Base-by-base conservation (phyloP, 2,797 vertebrate genomes). In the Zenarchopterus dispar region DNA sequence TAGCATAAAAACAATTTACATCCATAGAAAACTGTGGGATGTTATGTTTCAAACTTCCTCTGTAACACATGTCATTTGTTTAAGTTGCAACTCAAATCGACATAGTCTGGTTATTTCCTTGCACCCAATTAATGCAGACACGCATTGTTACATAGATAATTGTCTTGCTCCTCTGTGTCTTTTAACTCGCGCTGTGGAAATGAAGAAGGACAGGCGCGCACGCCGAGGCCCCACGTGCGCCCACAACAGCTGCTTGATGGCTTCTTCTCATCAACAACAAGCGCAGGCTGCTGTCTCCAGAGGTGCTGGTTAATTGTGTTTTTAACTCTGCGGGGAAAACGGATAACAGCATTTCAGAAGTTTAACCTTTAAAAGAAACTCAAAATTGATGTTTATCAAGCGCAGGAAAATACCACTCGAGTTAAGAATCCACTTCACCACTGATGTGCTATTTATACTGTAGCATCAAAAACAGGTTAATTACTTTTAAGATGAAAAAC, bases 101-200 rank as follows among this genome's bases (percentile, higher is more conserved):
- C 78, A 73, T 73, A 52, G 52, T 52, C 67, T 67, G 55, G 5
- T 53, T 70, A 56, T 90, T 82, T 74, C 79, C 62, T 0, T 60
- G 67, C 77, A 75, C 65, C 86, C 73, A 88, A 91, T 91, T 91
- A 90, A 70, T 59, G 36, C 69, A 70, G 62, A 80, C 73, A 75
- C 59, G 61, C 53, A 60, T 78, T 89, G 79, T 84, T 82, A 74
- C 74, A 59, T 24, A 19, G 66, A 62, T 92, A 91, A 89, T 92
- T 89, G 84, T 76, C 81, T 73, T 54, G 79, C 61, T 85, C 77
- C 81, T 85, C 67, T 81, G 90, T 65, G 78, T 81, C 81, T 80
- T 73, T 61, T 76, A 86, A 73, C 62, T 50, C 7, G 51, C 61
- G 89, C 85, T 75, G 79, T 69, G 58, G 82, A 85, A 82, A 74